These are phyloP conservation scores for Plagiodera versicolora DNA, from an alignment of 2,888 invertebrate genomes.

Conservation along the genomic window DNA sequence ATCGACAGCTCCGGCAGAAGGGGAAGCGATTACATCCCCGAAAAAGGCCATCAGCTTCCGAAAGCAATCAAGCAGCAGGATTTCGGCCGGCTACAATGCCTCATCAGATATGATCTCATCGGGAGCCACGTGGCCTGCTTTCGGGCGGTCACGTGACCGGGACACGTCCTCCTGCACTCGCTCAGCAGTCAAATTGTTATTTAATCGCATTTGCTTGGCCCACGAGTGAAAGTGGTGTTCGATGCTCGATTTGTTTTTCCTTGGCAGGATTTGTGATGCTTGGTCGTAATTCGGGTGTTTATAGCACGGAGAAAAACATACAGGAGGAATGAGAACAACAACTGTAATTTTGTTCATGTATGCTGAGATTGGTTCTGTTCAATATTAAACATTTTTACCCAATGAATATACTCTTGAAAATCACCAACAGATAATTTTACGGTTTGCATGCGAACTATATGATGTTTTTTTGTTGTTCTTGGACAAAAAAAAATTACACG, in stretches of 20 bases:
- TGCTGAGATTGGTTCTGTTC: too few species aligned
- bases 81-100: conserved; percentile 33
- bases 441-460: too few species aligned
- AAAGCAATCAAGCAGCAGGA: conserved; percentile 22
- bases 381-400: too few species aligned
- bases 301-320: too few species aligned
- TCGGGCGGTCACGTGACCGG: conserved; percentile 26
- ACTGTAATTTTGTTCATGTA: not conserved
- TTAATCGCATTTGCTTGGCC: conserved; percentile 37
- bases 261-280: not conserved
- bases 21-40: not conserved
- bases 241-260: conserved; percentile 26
- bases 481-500: too few species aligned
- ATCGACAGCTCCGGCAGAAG: not conserved
- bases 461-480: too few species aligned
- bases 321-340: too few species aligned
- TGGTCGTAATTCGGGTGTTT: not conserved
- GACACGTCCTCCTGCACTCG: conserved; percentile 31
- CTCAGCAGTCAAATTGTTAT: conserved; percentile 38
- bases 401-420: too few species aligned
- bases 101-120: conserved; percentile 41
- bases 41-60: conserved; percentile 1
- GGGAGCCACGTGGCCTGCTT: conserved; percentile 35
- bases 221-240: conserved; percentile 19
- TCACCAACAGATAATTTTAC: too few species aligned